Percentiles rank a stretch among this genome's conserved stretches.
Conservation (phyloP, 2,888 invertebrate genomes). For the Oxystoma pomonae region DNA sequence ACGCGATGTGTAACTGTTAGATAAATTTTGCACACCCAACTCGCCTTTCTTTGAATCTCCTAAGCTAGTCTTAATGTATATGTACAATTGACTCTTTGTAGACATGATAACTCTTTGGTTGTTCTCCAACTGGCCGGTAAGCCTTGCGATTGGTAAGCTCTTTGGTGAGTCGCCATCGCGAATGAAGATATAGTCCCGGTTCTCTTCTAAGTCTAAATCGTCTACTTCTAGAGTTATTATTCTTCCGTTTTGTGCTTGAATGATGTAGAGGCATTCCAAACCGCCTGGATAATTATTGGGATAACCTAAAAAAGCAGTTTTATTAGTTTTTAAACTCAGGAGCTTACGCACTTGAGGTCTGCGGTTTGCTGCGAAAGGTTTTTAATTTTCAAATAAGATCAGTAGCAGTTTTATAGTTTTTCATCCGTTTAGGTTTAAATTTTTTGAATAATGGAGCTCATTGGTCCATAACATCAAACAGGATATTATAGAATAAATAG, state of each 20-base stretch:
- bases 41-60: slow-evolving; percentile 81
- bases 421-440: no score
- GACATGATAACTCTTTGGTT: slow-evolving; percentile 84
- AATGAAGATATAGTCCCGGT: slow-evolving; percentile 82
- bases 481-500: no score
- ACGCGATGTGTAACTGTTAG: no score
- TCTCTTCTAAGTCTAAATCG: slow-evolving; percentile 77
- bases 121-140: slow-evolving; percentile 74
- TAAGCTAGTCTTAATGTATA: slow-evolving; percentile 89
- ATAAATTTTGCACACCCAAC: slow-evolving; percentile 43
- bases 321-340: no score
- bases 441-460: no score
- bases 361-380: no score
- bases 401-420: no score
- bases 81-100: slow-evolving; percentile 80
- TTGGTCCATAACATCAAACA: no score
- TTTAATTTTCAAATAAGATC: no score
- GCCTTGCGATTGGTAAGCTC: slow-evolving; percentile 75
- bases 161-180: slow-evolving; percentile 89
- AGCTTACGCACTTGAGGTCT: no score
- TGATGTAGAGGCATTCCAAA: slow-evolving; percentile 90
- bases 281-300: slow-evolving; percentile 93
- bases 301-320: slow-evolving; percentile 57
- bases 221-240: slow-evolving; percentile 90
- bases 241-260: slow-evolving; percentile 85